phyloP scores from a whole-genome alignment of 1,140 invertebrate genomes.

The Panulirus ornatus region DNA sequence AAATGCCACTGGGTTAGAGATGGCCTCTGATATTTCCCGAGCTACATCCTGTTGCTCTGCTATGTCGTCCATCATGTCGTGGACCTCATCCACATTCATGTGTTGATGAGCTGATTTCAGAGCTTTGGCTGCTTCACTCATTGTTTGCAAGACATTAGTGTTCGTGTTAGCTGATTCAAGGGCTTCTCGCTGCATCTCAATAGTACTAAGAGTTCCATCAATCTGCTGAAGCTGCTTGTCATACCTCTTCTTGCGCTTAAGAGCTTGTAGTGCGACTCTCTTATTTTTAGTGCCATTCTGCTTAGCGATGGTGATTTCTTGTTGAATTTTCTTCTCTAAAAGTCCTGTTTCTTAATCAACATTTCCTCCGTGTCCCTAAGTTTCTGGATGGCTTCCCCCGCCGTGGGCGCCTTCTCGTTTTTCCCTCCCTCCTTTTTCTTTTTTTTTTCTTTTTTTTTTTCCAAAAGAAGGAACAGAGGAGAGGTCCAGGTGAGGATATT shows the following conservation, averaged over 20 bases:
- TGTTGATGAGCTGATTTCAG: conserved; percentile 97
- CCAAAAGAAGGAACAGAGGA: too few relatives aligned
- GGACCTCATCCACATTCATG: conserved; percentile 98
- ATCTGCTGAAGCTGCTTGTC: conserved; percentile 99
- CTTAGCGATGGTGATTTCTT: conserved; percentile 91
- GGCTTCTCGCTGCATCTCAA: conserved; percentile 98
- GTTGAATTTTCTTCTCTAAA: conserved; percentile 97
- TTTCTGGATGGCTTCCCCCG: conserved; percentile 98
- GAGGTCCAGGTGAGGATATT: too few relatives aligned
- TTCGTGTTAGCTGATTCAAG: conserved; percentile 99
- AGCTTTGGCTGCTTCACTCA: conserved; percentile 97
- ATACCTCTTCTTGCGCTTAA: conserved; percentile 98
- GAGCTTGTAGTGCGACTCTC: conserved; percentile 96
- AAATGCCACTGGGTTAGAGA: conserved; percentile 98
- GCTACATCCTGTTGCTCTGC: conserved; percentile 99
- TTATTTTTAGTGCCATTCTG: conserved; percentile 99
- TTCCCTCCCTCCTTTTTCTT: too few relatives aligned
- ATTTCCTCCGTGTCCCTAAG: conserved; percentile 98
- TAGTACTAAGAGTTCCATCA: conserved; percentile 98
- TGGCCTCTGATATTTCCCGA: conserved; percentile 98
- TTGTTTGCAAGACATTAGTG: conserved; percentile 97
- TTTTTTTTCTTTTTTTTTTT: too few relatives aligned
- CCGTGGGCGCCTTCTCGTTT: conserved; percentile 91
- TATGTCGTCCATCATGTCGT: conserved; percentile 99
- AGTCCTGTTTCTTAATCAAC: conserved; percentile 98